Conservation (phyloP, 2,888 invertebrate genomes). For the Chymomyza caudatula region DNA sequence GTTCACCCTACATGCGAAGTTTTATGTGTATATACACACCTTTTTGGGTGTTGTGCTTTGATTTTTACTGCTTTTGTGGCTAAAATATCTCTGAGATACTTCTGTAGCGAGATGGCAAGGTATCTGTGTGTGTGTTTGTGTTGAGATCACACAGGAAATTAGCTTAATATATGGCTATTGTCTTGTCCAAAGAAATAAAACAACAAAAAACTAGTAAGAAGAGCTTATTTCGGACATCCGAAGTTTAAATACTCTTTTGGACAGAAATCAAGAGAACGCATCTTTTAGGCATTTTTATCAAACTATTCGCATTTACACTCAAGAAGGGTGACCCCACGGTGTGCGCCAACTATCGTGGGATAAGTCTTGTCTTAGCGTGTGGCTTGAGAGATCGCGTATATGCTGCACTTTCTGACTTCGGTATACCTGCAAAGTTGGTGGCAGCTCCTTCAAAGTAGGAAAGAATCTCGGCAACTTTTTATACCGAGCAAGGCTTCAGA, state of each 20-base stretch:
- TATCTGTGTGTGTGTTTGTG: constrained; percentile 5
- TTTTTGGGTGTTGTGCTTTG: constrained; percentile 49
- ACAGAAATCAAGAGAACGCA: no score
- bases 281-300: no score
- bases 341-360: no score
- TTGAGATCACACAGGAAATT: constrained; percentile 67
- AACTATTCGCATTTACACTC: no score
- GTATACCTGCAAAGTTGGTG: no score
- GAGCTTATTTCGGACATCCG: neutral
- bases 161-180: constrained; percentile 43
- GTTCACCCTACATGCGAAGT: constrained; percentile 30
- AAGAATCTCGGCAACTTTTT: no score
- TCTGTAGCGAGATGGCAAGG: neutral
- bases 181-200: constrained; percentile 23
- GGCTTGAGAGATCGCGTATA: no score
- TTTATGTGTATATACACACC: constrained; percentile 44
- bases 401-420: no score
- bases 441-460: no score
- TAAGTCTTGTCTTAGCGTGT: no score
- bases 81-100: neutral
- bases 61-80: neutral
- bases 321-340: no score
- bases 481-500: no score
- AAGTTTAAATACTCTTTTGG: neutral
- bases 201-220: constrained; percentile 11